Base-by-base conservation (phyloP, 2,113 vertebrate species). In the Thymallus thymallus region DNA sequence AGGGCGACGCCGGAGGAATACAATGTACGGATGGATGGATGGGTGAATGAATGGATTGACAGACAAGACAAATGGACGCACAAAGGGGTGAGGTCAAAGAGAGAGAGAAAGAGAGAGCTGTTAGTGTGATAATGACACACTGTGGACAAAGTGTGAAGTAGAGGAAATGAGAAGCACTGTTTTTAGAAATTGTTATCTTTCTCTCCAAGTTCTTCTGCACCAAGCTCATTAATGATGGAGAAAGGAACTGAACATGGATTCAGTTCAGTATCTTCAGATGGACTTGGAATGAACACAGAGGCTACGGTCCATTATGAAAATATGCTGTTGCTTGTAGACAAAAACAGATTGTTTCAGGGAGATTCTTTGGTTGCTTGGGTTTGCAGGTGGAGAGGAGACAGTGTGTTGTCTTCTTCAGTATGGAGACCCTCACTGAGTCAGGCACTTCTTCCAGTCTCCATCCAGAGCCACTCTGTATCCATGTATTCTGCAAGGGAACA, bases 81-180 rank as follows among this genome's bases (percentile, higher is more conserved):
- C 26, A 62, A 41, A 41, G 35, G 9, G n/a, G 60, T 30, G 46
- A 76, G 35, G 51, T 76, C 7, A 81, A 72, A 77, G 26, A 70
- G 69, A 61, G 48, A 70, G 45, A 71, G 45, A 63, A 30, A 35
- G 32, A 18, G 58, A 69, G 14, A 32, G 68, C 5, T 63, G 85
- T 91, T 90, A 91, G 88, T 80, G 80, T 74, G 80, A 67, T 61
- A 71, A 48, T 23, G 67, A 75, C 76, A 41, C 35, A 81, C 64
- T 5, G 79, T 26, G 56, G 23, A 13, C 60, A 72, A 35, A 81
- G 80, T 62, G 77, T 78, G 79, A 74, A 68, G 79, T 51, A 29
- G 66, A 72, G 69, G 73, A 76, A 69, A 76, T 24, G 35, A 41
- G 9, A 41, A 41, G 35, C 35, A 41, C 9, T 41, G 35, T 41